Percentiles rank a stretch among this genome's conserved stretches.
Evolutionary conservation across 2,888 invertebrate genomes (phyloP).

Genomic region (Atrina japonica): DNA sequence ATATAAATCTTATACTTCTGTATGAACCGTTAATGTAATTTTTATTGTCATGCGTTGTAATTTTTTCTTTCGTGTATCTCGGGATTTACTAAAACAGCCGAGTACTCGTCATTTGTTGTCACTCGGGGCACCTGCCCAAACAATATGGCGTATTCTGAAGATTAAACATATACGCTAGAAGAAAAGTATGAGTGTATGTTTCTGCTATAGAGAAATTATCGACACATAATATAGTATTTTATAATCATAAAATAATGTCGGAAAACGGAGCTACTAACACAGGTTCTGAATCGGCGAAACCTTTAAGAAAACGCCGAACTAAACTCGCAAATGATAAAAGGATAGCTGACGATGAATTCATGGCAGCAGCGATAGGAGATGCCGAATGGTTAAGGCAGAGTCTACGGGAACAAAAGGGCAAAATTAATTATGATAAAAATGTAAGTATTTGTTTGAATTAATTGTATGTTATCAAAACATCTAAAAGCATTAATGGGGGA

Average conservation of each 20-base stretch:
- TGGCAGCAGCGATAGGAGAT: conserved; percentile 81
- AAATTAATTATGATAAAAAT: conserved; percentile 78
- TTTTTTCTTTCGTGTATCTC: neutral
- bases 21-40: too few species aligned
- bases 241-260: conserved; percentile 12
- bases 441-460: too few species aligned
- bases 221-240: too few species aligned
- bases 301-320: conserved; percentile 57
- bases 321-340: conserved; percentile 70
- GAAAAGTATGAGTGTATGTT: too few species aligned
- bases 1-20: too few species aligned
- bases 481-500: too few species aligned
- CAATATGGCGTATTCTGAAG: conserved; percentile 20
- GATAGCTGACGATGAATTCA: conserved; percentile 79
- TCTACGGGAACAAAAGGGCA: conserved; percentile 70
- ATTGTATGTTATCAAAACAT: too few species aligned
- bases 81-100: conserved; percentile 5
- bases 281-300: conserved; percentile 51
- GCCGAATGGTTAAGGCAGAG: conserved; percentile 80
- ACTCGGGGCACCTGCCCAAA: conserved; percentile 37
- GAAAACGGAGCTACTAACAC: conserved; percentile 17
- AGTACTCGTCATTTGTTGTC: conserved; percentile 19
- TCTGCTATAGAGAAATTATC: too few species aligned
- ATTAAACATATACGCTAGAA: conserved; percentile 1
- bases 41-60: too few species aligned